Conservation (phyloP, 1,140 invertebrate species). For the fruit fly (Drosophila melanogaster) region DNA sequence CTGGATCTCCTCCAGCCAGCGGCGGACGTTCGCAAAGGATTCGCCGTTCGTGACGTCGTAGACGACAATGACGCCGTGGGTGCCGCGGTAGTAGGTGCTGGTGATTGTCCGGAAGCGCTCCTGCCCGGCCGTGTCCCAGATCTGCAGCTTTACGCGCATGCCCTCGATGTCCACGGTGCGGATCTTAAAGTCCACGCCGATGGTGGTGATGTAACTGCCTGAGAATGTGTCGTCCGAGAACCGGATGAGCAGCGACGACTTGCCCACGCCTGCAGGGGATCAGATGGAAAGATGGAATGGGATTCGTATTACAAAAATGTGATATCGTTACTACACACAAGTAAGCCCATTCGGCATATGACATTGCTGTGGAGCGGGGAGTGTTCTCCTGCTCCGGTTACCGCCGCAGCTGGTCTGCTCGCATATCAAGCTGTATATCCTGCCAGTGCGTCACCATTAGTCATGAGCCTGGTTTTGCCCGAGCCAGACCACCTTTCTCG, state of each 20-base stretch:
- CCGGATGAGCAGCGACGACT: slow-evolving; percentile 97
- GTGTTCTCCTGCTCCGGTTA: neutral
- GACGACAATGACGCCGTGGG: slow-evolving; percentile 99
- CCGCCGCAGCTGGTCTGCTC: neutral
- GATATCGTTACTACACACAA: neutral
- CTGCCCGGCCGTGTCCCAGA: slow-evolving; percentile 97
- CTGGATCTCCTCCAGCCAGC: slow-evolving; percentile 99
- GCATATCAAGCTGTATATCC: slow-evolving; percentile 14
- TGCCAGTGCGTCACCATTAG: slow-evolving; percentile 28
- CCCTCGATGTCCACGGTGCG: slow-evolving; percentile 97
- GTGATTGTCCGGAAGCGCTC: slow-evolving; percentile 89
- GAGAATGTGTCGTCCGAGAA: slow-evolving; percentile 99
- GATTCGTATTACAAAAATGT: slow-evolving; percentile 3
- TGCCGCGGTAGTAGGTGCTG: slow-evolving; percentile 97
- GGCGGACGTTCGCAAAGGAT: slow-evolving; percentile 99
- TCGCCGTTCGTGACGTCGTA: slow-evolving; percentile 99
- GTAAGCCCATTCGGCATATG: too few relatives aligned
- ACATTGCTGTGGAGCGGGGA: neutral
- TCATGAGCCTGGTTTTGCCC: neutral
- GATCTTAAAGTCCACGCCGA: slow-evolving; percentile 99
- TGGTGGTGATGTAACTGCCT: slow-evolving; percentile 99
- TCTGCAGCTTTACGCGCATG: slow-evolving; percentile 98
- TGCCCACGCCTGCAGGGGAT: slow-evolving; percentile 95
- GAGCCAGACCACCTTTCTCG: too few relatives aligned
- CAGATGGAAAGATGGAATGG: neutral